phyloP scores from a whole-genome alignment of 2,113 vertebrate genomes.

The Hemicordylus capensis region DNA sequence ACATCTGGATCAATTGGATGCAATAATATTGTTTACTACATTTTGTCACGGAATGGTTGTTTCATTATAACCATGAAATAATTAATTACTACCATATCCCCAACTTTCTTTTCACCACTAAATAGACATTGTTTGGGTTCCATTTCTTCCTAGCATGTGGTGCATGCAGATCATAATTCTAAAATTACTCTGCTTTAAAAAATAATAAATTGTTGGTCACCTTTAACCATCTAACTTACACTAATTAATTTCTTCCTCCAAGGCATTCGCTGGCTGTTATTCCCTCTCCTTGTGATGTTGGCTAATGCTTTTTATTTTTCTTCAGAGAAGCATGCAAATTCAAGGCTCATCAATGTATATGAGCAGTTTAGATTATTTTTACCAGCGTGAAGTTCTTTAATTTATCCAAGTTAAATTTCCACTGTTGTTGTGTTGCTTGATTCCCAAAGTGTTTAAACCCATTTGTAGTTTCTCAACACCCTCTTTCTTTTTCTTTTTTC shows the following conservation, averaged over 20 bases:
- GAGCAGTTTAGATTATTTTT: slow-evolving; percentile 29
- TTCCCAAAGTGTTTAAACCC: slow-evolving; percentile 47
- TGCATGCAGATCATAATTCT: not conserved
- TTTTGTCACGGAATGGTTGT: not conserved
- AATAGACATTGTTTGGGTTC: not conserved
- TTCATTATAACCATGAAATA: not conserved
- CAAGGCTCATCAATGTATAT: slow-evolving; percentile 10
- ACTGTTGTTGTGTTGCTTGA: slow-evolving; percentile 42
- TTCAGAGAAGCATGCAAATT: slow-evolving; percentile 29
- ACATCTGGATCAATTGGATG: not conserved
- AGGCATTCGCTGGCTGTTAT: slow-evolving; percentile 18
- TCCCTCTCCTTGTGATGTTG: not conserved
- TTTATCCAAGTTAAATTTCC: slow-evolving; percentile 57
- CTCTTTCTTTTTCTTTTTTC: slow-evolving; percentile 53
- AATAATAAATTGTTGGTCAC: not conserved
- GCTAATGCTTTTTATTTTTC: slow-evolving; percentile 8
- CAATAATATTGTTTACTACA: not conserved
- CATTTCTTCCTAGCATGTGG: not conserved
- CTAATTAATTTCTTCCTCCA: slow-evolving; percentile 24
- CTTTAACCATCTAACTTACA: not conserved
- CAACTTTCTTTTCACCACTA: not conserved
- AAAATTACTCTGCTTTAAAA: not conserved
- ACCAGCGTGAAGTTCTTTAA: slow-evolving; percentile 49
- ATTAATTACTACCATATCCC: not conserved
- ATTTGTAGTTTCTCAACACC: slow-evolving; percentile 55